Evolutionary conservation across 37 sponge, comb jelly and placozoan species (phyloP), one percentile per base, ranked within the genome.

Genomic region (Eunapius fragilis): DNA sequence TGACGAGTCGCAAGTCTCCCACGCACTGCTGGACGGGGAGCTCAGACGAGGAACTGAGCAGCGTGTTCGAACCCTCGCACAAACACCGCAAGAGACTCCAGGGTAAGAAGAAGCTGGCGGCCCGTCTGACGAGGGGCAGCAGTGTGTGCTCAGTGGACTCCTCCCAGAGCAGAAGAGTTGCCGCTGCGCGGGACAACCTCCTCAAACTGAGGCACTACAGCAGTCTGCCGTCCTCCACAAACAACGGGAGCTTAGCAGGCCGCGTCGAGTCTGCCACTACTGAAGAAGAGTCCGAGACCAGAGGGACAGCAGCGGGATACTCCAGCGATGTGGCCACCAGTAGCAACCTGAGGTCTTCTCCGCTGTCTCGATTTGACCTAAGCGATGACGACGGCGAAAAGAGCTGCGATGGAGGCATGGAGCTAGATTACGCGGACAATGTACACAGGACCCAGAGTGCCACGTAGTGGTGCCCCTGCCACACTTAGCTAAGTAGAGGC

Each of bases 71-170:
- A 69, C 31, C 37, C 28, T 25, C 79, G 3, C 35, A 14, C 17
- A 70, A 73, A n/a, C 36, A 70, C 25, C 77, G 72, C 68, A 88
- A 88, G 67, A 67, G 88, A 23, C 45, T 74, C 23, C 75, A 75
- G 25, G 75, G 34, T 27, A 68, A 82, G 24, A 81, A 81, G 34
- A 28, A 77, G 28, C 41, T 9, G 25, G 35, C 80, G 1, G 71
- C 67, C n/a, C 77, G 69, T 25, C 73, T 89, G 45, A 67, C 41
- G 25, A 71, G 89, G 13, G 86, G 90, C 0, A 88, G 88, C 72
- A 90, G 91, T 41, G 87, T 88, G 22, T 88, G 90, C 77, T 89
- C 91, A 22, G 94, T 91, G 74, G 94, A 90, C 45, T 72, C 79
- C 4, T 24, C 24, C 2, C 14, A 33, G 6, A 23, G 17, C 35